Evolutionary conservation across 2,797 vertebrate species (phyloP).

Genomic region (Hybognathus amarus): DNA sequence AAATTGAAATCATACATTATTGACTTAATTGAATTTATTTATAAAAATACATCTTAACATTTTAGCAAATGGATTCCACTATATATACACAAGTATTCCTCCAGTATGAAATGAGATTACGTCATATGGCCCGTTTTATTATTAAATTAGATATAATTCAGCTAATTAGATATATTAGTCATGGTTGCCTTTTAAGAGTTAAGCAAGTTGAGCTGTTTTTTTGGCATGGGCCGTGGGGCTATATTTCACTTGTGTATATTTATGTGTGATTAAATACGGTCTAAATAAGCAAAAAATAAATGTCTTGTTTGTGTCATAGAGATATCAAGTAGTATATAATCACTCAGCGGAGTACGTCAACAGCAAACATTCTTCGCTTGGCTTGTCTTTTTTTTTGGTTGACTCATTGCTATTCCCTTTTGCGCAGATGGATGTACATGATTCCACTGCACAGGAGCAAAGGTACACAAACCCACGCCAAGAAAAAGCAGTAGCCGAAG

Average conservation of each 20-base stretch:
- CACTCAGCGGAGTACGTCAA: conserved; percentile 18
- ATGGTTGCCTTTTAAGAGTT: conserved; percentile 20
- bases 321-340: conserved; percentile 14
- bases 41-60: conserved; percentile 38
- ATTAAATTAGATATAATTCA: conserved; percentile 26
- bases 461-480: conserved; percentile 87
- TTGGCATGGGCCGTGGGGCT: background rate
- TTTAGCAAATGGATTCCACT: background rate
- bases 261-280: background rate
- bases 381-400: background rate
- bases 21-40: conserved; percentile 38
- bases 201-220: background rate
- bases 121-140: background rate
- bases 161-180: conserved; percentile 14
- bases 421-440: conserved; percentile 87
- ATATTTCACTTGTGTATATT: background rate
- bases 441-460: conserved; percentile 82
- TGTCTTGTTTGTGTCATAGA: background rate
- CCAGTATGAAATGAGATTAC: background rate
- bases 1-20: conserved; percentile 1
- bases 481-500: conserved; percentile 86
- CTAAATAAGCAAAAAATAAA: conserved; percentile 20
- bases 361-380: conserved; percentile 25
- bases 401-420: conserved; percentile 76
- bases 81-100: conserved; percentile 15